Evolutionary conservation across 2,888 invertebrate genomes (phyloP), one percentile per base, ranked within the genome.

Genomic region (Pinctada fucata): DNA sequence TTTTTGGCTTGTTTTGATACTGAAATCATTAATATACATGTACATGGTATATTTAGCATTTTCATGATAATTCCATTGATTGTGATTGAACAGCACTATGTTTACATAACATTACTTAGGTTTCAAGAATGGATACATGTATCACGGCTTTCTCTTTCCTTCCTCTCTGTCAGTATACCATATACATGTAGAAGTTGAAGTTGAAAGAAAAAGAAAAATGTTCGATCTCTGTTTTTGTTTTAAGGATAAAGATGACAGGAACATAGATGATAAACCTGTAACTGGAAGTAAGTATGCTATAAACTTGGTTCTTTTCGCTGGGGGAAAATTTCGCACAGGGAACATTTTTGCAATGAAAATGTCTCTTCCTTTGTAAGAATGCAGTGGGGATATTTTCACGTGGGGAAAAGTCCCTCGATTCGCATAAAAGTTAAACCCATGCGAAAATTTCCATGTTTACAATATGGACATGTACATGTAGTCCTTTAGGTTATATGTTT

Each of bases 241-340:
- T 31, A 31, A 31, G 31, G 58, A 10, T 6, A 1, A 58, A 13
- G 58, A 58, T 10, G 58, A 58, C 13, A 10, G 6, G 58, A 31
- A 48, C 3, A 45, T 66, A 6, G 78, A 78, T 74, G 78, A 78
- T 3, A 75, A 81, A 66, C 82, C 84, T 45, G 83, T 83, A 49
- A 49, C 82, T 2, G 83, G 80, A 72, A 83, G 83, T 73, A 58
- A 58, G 58, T 66, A 72, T n/a, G n/a, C 47, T 66, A 66, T 31
- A 66, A 45, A 31, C 47, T 45, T 16, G 31, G 10, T 6, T 45
- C 10, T 67, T 3, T 31, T 31, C 1, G 31, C 31, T 31, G 31
- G 31, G 31, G 31, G 31, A 31, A 31, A 31, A 31, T 31, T n/a
- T 72, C n/a, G 64, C 64, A 64, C 6, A 3, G 64, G 64, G 13